Base-by-base conservation (phyloP, 2,113 vertebrate genomes). In the Otus sunia region DNA sequence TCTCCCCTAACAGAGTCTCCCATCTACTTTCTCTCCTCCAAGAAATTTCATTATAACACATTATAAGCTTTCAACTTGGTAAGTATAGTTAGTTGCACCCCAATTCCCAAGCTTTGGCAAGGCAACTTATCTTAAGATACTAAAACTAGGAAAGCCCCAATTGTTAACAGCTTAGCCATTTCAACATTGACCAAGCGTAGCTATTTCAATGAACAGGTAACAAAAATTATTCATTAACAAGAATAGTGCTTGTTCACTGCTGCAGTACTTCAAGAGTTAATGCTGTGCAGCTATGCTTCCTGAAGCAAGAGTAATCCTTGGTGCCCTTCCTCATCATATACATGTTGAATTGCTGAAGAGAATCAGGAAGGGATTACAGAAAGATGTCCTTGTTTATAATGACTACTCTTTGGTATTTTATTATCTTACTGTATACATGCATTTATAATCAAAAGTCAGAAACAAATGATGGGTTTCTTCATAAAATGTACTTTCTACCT, bases 351-450 rank as follows among this genome's bases (percentile, higher is more conserved):
- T 36, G n/a, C 7, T n/a, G 34, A 71, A 66, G 60, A 75, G 15
- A 66, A 79, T 52, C 56, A 62, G 36, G 18, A 75, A 79, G n/a
- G 20, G 23, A 79, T 47, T 89, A 79, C 10, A 37, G 27, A 37
- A 58, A 53, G 19, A 53, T 4, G 13, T 25, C 34, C 37, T 66
- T 22, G 30, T 62, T 71, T 34, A 39, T 16, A 47, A 67, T 25
- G 37, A 25, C 59, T 45, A 4, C 16, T 74, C 12, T 14, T 2
- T 34, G 36, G 12, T 37, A 64, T 34, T 21, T 82, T 5, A 34
- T 7, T 27, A 50, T 27, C 56, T 66, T 20, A 41, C 0, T 19
- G 17, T 5, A 2, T 19, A 29, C 3, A 0, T 10, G 15, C 22
- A 56, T 25, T 88, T 66, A 23, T 14, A 50, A 45, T 11, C 8